Base-by-base conservation (phyloP, 2,888 invertebrate genomes). In the Drosophila tripunctata region DNA sequence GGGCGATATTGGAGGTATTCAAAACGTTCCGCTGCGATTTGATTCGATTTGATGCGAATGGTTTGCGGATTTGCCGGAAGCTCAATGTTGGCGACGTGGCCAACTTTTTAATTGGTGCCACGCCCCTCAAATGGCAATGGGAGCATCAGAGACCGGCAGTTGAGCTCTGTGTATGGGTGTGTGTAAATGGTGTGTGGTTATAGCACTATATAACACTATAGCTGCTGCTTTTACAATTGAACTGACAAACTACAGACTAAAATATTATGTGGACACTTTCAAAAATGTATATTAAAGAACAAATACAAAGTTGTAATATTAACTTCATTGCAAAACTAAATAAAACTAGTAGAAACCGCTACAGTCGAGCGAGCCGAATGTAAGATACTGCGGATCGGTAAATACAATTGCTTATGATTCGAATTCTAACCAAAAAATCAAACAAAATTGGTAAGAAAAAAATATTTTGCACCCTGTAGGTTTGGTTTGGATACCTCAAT, bases 1-100 rank as follows among this genome's bases (percentile, higher is more conserved):
- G n/a, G n/a, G n/a, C n/a, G n/a, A n/a, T n/a, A 15, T 8, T 10
- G 43, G 7, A 33, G 40, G 40, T 50, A 65, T 65, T 60, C 60
- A 68, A 68, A 73, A 44, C 54, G 64, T 64, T 68, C 64, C 64
- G 61, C 27, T 66, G 51, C 65, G 50, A 74, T 70, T 72, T 68
- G 64, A 72, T 72, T 68, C 74, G 66, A 62, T 74, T 74, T 70
- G 54, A 61, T 64, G 60, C 64, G 67, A 75, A 68, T 75, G 61
- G 67, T 55, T 75, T 68, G 35, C 24, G 41, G 52, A 36, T 52
- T 52, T 51, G 22, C 61, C 51, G 57, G 45, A 33, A 57, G 48
- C 27, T 66, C 68, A 36, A 54, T 27, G 56, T 41, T 66, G 62
- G 40, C 60, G 45, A 63, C 60, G 50, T 36, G 35, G 52, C 57